Evolutionary conservation across 2,113 vertebrate genomes (phyloP).

Genomic region (Rissa tridactyla): DNA sequence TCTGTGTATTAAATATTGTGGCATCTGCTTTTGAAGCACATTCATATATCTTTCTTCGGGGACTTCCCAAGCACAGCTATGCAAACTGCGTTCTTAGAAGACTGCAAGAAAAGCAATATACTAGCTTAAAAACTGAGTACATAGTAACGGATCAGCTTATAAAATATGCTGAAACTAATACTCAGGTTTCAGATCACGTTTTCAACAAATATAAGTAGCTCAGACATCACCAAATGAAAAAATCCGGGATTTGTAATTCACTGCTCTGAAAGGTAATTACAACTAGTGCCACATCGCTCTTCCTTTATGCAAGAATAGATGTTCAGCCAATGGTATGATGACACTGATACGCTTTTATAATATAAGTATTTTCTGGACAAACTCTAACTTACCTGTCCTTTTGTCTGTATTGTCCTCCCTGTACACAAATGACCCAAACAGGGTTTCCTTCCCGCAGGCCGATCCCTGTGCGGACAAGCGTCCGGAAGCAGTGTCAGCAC

Average conservation of each 20-base stretch:
- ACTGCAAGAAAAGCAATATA: not conserved
- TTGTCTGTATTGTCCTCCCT: constrained; percentile 29
- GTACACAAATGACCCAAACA: constrained; percentile 72
- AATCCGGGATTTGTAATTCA: not conserved
- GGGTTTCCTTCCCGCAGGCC: constrained; percentile 64
- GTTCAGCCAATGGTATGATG: not conserved
- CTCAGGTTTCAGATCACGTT: not conserved
- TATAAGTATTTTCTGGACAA: fast-evolving
- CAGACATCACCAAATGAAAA: not conserved
- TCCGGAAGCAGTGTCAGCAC: not conserved
- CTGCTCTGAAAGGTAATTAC: not conserved
- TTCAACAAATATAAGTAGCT: not conserved
- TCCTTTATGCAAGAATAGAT: not conserved
- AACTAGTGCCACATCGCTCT: not conserved
- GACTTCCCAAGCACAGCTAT: not conserved
- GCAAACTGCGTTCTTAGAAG: not conserved
- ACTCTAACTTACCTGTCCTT: constrained; percentile 70
- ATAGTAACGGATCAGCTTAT: not conserved
- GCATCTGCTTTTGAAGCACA: not conserved
- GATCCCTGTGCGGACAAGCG: constrained; percentile 52
- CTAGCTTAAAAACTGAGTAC: not conserved
- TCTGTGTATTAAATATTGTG: not conserved
- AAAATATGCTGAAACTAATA: not conserved
- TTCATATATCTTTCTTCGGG: not conserved
- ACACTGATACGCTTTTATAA: fast-evolving